Evolutionary conservation across 1,140 invertebrate genomes (phyloP).

Genomic region (Drosophila sp.): DNA sequence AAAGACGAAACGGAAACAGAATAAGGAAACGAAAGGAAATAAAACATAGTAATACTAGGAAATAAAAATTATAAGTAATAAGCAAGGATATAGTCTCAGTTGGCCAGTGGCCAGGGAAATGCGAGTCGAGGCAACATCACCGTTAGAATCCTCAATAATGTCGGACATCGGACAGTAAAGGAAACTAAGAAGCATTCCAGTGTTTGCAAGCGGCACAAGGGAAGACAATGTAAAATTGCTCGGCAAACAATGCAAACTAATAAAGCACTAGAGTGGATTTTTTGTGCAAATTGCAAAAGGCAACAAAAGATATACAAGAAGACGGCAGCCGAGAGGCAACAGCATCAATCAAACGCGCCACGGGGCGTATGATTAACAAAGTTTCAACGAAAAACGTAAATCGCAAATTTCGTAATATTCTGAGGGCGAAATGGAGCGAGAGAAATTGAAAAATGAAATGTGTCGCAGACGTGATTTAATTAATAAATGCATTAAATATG

Average conservation of each 20-base stretch:
- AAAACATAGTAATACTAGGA: slow-evolving; percentile 31
- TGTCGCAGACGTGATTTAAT: slow-evolving; percentile 48
- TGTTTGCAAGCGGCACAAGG: slow-evolving; percentile 12
- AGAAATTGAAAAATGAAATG: slow-evolving; percentile 52
- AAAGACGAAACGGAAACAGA: slow-evolving; percentile 16
- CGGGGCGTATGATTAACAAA: slow-evolving; percentile 70
- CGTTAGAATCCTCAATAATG: slow-evolving; percentile 33
- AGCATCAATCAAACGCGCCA: slow-evolving; percentile 66
- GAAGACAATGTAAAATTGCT: slow-evolving; percentile 24
- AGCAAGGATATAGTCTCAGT: slow-evolving; percentile 18
- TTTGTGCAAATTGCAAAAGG: slow-evolving; percentile 47
- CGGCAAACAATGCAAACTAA: slow-evolving; percentile 78
- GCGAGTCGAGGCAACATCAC: slow-evolving; percentile 9
- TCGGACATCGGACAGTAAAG: slow-evolving; percentile 37
- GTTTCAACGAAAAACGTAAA: slow-evolving; percentile 47
- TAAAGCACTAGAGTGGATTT: slow-evolving; percentile 75
- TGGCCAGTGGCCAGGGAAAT: slow-evolving; percentile 31
- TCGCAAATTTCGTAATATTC: slow-evolving; percentile 8
- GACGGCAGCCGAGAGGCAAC: slow-evolving; percentile 4
- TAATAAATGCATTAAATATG: slow-evolving; percentile 56
- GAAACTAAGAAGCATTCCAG: slow-evolving; percentile 47
- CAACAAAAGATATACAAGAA: slow-evolving; percentile 3
- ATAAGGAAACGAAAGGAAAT: not conserved
- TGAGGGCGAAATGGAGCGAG: slow-evolving; percentile 35
- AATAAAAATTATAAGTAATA: slow-evolving; percentile 35